Evolutionary conservation across 37 sponge, comb jelly and placozoan genomes (phyloP).

Genomic region (Lycopodina hypogea): DNA sequence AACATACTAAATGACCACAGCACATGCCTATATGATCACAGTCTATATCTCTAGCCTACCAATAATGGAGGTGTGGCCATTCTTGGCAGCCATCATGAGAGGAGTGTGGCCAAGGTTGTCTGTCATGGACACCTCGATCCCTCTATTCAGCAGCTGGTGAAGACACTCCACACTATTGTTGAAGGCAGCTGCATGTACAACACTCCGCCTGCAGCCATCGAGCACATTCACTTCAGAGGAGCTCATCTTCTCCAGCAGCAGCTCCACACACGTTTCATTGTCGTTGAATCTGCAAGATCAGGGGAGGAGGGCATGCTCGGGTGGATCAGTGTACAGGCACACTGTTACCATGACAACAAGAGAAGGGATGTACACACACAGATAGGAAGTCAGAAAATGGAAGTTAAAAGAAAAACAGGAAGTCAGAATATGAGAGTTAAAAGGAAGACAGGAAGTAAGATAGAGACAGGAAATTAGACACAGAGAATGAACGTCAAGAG

Average conservation of each 20-base stretch:
- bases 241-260: conserved; percentile 72
- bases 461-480: too few relatives aligned
- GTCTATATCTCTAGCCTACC: conserved; percentile 22
- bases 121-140: conserved; percentile 23
- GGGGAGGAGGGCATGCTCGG: too few relatives aligned
- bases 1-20: background rate
- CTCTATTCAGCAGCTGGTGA: conserved; percentile 53
- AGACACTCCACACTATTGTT: conserved; percentile 73
- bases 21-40: background rate
- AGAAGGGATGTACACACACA: background rate
- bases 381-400: too few relatives aligned
- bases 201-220: conserved; percentile 52
- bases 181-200: conserved; percentile 78
- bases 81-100: conserved; percentile 79
- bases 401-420: too few relatives aligned
- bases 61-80: conserved; percentile 64
- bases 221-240: conserved; percentile 33
- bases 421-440: background rate
- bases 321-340: too few relatives aligned
- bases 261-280: conserved; percentile 76
- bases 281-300: conserved; percentile 61
- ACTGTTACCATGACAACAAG: too few relatives aligned
- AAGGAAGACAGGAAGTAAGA: too few relatives aligned
- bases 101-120: conserved; percentile 72
- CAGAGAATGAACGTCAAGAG: background rate